Percentiles rank a stretch among this genome's conserved stretches.
Conservation (phyloP, 92 coral and sea anemone genomes). For the Bergia puertoricense region DNA sequence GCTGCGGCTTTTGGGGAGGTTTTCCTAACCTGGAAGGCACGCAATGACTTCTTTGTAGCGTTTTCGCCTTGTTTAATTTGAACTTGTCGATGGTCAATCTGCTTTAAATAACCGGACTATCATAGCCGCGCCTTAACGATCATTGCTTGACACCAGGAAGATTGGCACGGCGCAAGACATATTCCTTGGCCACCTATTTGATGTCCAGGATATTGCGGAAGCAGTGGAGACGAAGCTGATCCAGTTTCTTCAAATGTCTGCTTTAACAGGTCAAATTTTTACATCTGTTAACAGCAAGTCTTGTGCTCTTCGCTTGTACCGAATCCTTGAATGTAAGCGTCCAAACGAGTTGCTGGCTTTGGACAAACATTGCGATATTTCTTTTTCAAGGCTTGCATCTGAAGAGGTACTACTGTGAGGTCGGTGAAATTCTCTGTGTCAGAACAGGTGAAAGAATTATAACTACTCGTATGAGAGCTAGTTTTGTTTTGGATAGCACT, state of each 20-base stretch:
- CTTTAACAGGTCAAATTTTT: not conserved
- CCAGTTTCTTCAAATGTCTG: not conserved
- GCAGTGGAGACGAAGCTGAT: not conserved
- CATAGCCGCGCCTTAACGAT: not conserved
- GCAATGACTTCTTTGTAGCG: not conserved
- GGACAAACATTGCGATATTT: not conserved
- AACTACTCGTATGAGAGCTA: no score
- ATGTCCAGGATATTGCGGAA: not conserved
- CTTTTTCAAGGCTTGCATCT: constrained; percentile 20
- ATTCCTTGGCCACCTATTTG: not conserved
- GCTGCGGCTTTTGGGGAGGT: not conserved
- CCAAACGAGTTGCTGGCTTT: constrained; percentile 25
- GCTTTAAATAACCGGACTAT: not conserved
- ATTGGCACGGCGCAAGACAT: no score
- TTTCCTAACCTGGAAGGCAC: not conserved
- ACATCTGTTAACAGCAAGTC: not conserved
- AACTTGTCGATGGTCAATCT: not conserved
- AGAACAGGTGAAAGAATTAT: not conserved
- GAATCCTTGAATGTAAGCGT: not conserved
- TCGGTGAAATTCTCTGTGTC: not conserved
- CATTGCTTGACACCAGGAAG: not conserved
- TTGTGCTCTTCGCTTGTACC: not conserved
- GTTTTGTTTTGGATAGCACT: no score
- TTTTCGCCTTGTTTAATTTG: constrained; percentile 4
- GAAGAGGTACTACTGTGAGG: not conserved